Base-by-base conservation (phyloP, 2,113 vertebrate species). In the Perognathus longimembris region DNA sequence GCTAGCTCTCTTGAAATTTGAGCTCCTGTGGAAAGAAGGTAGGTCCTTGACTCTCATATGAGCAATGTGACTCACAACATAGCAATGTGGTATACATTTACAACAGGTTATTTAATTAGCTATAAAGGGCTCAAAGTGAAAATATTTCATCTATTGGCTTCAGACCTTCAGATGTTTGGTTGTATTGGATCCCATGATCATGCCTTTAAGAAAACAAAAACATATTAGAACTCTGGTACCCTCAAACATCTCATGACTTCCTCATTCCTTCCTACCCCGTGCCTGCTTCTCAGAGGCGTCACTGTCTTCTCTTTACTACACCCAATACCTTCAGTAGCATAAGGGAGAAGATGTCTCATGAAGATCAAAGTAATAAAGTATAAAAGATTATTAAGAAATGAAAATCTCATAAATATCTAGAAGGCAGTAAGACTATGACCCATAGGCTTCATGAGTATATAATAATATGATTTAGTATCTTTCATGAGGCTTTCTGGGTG, bases 341-440 rank as follows among this genome's bases (percentile, higher is more conserved):
- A 59, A 85, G 38, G 32, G 17, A 92, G 24, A 82, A 71, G 63
- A 36, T 67, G 70, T 80, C 22, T 61, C 80, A 87, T 50, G 67
- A 92, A 82, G 88, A 82, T 59, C 81, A 94, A 87, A 91, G 50
- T 85, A 71, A 89, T 79, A 70, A 95, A 95, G 32, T 40, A 70
- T 34, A 93, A 84, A 86, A 78, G 30, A 24, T 75, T 70, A 78
- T 84, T 63, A 75, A 59, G 54, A 92, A 59, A 88, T 67, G 7
- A 82, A 38, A 88, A 76, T 88, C 64, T 75, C 38, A 45, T 63
- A 92, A 92, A 64, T 81, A 61, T 36, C 81, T 81, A 40, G 24
- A 73, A 34, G 85, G 38, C 89, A 90, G 38, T 34, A 54, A 9
- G 28, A 71, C 34, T 28, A 84, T 64, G 89, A 93, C 32, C 32